Base-by-base conservation (phyloP, 2,888 invertebrate species). In the Odontomyia ornata region DNA sequence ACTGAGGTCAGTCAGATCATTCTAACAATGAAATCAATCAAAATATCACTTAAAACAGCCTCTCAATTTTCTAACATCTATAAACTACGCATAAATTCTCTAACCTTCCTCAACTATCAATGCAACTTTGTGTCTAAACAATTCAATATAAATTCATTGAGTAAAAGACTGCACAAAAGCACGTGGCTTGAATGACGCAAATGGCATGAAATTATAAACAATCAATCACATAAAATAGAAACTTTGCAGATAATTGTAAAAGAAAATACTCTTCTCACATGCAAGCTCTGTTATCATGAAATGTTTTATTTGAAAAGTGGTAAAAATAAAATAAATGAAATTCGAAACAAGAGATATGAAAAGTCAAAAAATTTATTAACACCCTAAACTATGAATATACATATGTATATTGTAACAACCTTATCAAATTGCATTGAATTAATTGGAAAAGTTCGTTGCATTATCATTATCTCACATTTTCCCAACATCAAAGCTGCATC, bases 401-500 rank as follows among this genome's bases (percentile, higher is more conserved):
- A 13, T 43, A 13, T 43, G 25, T n/a, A 23, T 9, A 23, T 36
- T 36, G 9, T 36, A n/a, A 30, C n/a, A 47, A 69, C 18, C 47
- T 69, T 69, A 69, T 69, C 69, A 46, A 13, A 47, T 69, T 46
- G 13, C 69, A 47, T 69, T 69, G 69, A 30, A 13, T 27, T 69
- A 46, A 46, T 15, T 23, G 9, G 25, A 15, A 43, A 69, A 47
- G 69, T 69, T 69, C 46, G 47, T 25, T 47, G 15, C 69, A n/a
- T 69, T 69, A 64, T 30, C 30, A 64, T 62, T 13, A 27, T 15
- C 25, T 52, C 52, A 5, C 52, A 15, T 18, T 18, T 52, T 15
- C 52, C 5, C 5, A 21, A n/a, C 60, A 60, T n/a, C n/a, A n/a
- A n/a, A n/a, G n/a, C n/a, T n/a, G n/a, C n/a, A n/a, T n/a, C n/a